Evolutionary conservation across 1,140 invertebrate genomes (phyloP), one percentile per base, ranked within the genome.

Genomic region (Acromyrmex heyeri): DNA sequence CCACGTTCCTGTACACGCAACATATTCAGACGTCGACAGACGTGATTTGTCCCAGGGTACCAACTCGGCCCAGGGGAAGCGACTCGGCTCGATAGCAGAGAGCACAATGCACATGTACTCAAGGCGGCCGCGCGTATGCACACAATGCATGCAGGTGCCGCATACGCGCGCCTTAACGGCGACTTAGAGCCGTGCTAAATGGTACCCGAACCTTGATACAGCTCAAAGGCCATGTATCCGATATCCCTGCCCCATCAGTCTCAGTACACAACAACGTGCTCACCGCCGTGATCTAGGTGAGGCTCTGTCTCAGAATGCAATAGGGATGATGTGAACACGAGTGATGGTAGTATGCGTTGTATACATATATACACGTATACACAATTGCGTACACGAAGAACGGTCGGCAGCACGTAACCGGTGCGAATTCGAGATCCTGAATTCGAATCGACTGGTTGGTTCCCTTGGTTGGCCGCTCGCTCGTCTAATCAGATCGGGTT

Each of bases 401-500:
- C 73, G 73, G 64, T 59, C 53, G 67, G 48, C 85, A 55, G 88
- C 88, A 90, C 86, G 91, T 90, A 92, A 91, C 83, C 81, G 70
- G 87, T 64, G 86, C 89, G 90, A 92, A 93, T 92, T 92, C 89
- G 79, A 90, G 90, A 93, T 92, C 92, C 89, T 86, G 90, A 88
- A 93, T 92, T 93, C 92, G 90, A 90, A 92, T 85, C 91, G 88
- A 91, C 91, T 62, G 90, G 83, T 85, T 85, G 87, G 89, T 86
- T 90, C 81, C 76, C 83, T 85, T 62, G 79, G 77, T 77, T 73
- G 61, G 57, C 55, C 83, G 82, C 79, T 85, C 72, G 87, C 79
- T 87, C 86, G 79, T 86, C 92, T 93, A 93, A 93, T 93, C 91
- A 92, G 91, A 93, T 93, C 91, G 38, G 88, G 90, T 93, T 93